These are phyloP conservation scores for Chrysolina oricalcia DNA, from an alignment of 2,888 invertebrate species.

Conservation along the genomic window DNA sequence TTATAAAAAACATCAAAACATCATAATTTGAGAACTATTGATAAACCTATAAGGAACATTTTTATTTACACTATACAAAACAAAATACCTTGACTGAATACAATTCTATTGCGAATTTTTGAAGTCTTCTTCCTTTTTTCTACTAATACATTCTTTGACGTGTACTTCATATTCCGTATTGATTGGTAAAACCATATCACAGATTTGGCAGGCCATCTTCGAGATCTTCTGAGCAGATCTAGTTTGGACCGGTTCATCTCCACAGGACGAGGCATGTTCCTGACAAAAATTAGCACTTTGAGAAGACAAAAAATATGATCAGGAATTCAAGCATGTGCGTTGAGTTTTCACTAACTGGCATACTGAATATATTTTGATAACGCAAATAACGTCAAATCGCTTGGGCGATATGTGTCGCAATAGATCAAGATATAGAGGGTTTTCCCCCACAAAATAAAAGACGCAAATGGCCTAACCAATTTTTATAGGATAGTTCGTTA, in stretches of 20 bases:
- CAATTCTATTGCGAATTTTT: neutral
- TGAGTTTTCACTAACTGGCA: too few species aligned
- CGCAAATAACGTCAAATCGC: too few species aligned
- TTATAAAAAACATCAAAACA: neutral
- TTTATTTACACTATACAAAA: conserved; percentile 22
- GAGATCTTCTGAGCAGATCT: conserved; percentile 30
- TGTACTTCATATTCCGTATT: conserved; percentile 48
- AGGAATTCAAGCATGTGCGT: too few species aligned
- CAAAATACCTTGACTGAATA: neutral
- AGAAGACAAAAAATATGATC: too few species aligned
- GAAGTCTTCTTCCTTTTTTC: conserved; percentile 10
- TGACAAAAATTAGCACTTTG: conserved; percentile 2
- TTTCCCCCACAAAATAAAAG: too few species aligned
- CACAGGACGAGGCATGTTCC: conserved; percentile 54
- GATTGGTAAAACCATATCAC: conserved; percentile 49
- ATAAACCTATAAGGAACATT: neutral
- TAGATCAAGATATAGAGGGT: too few species aligned
- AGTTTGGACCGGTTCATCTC: conserved; percentile 46
- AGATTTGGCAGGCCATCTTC: conserved; percentile 48
- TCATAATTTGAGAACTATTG: neutral
- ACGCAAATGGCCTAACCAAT: too few species aligned
- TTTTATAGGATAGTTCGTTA: too few species aligned
- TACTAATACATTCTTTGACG: conserved; percentile 44
- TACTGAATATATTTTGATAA: too few species aligned
- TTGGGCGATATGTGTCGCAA: too few species aligned